Evolutionary conservation across 2,113 vertebrate genomes (phyloP), one percentile per base, ranked within the genome.

Genomic region (Pampusana beccarii): DNA sequence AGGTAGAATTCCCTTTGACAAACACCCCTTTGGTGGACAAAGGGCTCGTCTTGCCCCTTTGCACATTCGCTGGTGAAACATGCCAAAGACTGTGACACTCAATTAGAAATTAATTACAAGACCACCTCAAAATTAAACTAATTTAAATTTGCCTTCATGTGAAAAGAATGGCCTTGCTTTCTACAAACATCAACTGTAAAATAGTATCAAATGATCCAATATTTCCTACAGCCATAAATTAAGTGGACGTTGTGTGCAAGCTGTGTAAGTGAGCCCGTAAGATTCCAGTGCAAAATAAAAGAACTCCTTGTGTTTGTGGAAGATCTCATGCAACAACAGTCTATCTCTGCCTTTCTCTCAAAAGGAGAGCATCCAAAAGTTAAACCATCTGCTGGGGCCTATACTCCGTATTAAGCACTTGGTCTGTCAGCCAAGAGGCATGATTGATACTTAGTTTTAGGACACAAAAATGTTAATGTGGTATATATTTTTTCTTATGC

Each of bases 371-470:
- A 84, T 90, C 82, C 71, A 86, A 65, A 92, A 78, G 25, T 88
- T 88, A 82, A 74, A 85, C 53, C 2, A 36, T 89, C 67, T 94
- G 53, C 77, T 92, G 57, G 34, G 58, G 29, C 25, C 95, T 95
- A 84, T 74, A 88, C 81, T 94, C 66, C 85, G 91, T 69, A 92
- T 48, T 64, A 95, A 92, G 88, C 33, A 33, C 44, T 80, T 36
- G 67, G 40, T 5, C 51, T 67, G 50, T 64, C 53, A 86, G 85
- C 58, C 95, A 94, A 92, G 66, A 95, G 36, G 80, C 46, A 94
- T n/a, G 31, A 72, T 26, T 72, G 86, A 82, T 85, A 86, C 36
- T 83, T 71, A 73, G 57, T 72, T 82, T 96, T 86, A 92, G 15
- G 28, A 93, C 36, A 80, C 21, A 71, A 58, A 97, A 96, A 94